These are phyloP conservation scores for Caenorhabditis sp. DNA, from an alignment of 2,888 invertebrate species.

Conservation along the genomic window DNA sequence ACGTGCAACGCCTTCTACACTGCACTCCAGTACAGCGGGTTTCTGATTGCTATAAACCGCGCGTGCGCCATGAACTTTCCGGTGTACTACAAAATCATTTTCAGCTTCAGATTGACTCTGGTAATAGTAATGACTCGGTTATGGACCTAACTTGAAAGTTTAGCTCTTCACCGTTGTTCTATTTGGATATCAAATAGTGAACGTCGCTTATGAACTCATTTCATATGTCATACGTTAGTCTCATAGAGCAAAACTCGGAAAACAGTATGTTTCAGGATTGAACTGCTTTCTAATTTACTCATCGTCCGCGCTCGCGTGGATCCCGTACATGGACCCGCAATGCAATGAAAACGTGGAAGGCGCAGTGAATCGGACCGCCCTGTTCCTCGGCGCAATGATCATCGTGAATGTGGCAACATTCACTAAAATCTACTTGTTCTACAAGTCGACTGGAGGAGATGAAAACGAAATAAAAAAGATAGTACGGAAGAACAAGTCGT, in stretches of 20 bases:
- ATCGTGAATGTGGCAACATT: constrained; percentile 11
- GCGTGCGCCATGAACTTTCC: constrained; percentile 23
- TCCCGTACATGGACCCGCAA: neutral
- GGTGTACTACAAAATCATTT: constrained; percentile 1
- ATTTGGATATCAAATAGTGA: constrained; percentile 11
- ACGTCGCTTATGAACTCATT: constrained; percentile 6
- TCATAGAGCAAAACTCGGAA: neutral
- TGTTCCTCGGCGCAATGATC: neutral
- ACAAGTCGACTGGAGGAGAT: neutral
- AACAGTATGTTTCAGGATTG: neutral
- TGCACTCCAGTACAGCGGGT: neutral
- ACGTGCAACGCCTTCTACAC: neutral
- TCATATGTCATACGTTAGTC: constrained; percentile 7
- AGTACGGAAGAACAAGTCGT: neutral
- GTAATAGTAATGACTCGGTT: neutral
- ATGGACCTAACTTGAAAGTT: neutral
- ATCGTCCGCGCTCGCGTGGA: neutral
- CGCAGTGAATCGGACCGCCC: neutral
- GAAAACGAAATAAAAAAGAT: neutral
- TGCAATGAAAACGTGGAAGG: neutral
- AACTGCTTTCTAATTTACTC: neutral
- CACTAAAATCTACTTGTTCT: constrained; percentile 13
- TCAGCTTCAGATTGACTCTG: constrained; percentile 3
- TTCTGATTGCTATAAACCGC: constrained; percentile 25
- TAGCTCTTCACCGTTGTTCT: neutral